These are phyloP conservation scores for Sminthurides aquaticus DNA, from an alignment of 2,888 invertebrate species.

Conservation along the genomic window DNA sequence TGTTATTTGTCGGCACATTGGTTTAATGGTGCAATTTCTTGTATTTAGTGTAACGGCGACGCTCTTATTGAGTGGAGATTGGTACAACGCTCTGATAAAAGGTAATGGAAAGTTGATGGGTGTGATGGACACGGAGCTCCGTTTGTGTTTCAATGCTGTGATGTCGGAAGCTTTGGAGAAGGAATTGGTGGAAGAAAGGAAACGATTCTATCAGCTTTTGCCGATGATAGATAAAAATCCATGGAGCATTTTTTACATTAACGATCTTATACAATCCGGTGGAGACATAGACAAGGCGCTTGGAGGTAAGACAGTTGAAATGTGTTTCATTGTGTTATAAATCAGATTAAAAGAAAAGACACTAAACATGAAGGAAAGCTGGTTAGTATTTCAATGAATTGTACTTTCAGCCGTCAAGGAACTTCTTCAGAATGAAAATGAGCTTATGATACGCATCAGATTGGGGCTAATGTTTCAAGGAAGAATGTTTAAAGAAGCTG, in stretches of 20 bases:
- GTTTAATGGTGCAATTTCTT: too few relatives aligned
- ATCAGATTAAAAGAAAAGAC: too few relatives aligned
- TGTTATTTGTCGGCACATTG: too few relatives aligned
- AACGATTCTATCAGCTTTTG: not conserved
- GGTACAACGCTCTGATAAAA: slow-evolving; percentile 7
- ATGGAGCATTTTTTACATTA: slow-evolving; percentile 9
- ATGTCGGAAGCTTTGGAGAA: not conserved
- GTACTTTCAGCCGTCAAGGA: not conserved
- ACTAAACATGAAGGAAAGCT: too few relatives aligned
- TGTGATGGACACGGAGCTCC: not conserved
- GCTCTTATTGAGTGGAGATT: slow-evolving; percentile 3
- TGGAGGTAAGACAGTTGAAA: too few relatives aligned
- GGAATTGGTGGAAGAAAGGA: not conserved
- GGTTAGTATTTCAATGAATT: too few relatives aligned
- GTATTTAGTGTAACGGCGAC: slow-evolving; percentile 8
- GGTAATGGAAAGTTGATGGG: slow-evolving; percentile 8
- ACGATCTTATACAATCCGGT: not conserved
- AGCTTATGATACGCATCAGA: not conserved
- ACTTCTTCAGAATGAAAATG: not conserved
- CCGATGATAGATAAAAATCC: slow-evolving; percentile 9
- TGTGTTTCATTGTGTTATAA: too few relatives aligned
- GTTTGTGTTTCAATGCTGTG: not conserved
- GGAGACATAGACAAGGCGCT: too few relatives aligned
- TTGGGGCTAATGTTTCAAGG: not conserved
- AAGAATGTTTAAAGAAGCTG: not conserved